Evolutionary conservation across 2,888 invertebrate genomes (phyloP).

Genomic region (Acronicta alni): DNA sequence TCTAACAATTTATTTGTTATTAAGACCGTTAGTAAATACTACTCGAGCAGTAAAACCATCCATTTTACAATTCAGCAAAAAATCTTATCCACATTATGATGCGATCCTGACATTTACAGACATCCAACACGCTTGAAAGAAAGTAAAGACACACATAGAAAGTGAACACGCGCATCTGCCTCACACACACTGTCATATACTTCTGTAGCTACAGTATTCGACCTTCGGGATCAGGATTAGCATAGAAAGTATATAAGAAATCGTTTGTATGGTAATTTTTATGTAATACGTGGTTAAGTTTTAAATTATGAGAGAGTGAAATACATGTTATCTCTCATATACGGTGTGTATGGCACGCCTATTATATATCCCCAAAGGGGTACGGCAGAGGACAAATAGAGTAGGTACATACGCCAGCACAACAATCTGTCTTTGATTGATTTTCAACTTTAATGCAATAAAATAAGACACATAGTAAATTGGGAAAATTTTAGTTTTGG

Average conservation of each 20-base stretch:
- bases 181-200: conserved; percentile 54
- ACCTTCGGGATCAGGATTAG: conserved; percentile 59
- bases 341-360: no score
- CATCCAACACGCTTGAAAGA: conserved; percentile 9
- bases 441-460: no score
- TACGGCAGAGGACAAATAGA: no score
- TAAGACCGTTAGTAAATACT: no score
- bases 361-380: no score
- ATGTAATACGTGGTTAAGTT: conserved; percentile 24
- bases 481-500: no score
- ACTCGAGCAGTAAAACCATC: no score
- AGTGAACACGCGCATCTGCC: conserved; percentile 45
- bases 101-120: conserved; percentile 31
- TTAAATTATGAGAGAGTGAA: conserved; percentile 1
- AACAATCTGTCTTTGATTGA: no score
- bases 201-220: conserved; percentile 44
- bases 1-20: no score
- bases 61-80: conserved; percentile 4
- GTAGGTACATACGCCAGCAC: no score
- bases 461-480: no score
- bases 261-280: conserved; percentile 41
- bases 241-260: conserved; percentile 58
- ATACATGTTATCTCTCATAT: no score
- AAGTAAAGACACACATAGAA: conserved; percentile 45
- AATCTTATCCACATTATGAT: conserved; percentile 20